Evolutionary conservation across 1,140 invertebrate genomes (phyloP).

Genomic region (Trichonephila clavata): DNA sequence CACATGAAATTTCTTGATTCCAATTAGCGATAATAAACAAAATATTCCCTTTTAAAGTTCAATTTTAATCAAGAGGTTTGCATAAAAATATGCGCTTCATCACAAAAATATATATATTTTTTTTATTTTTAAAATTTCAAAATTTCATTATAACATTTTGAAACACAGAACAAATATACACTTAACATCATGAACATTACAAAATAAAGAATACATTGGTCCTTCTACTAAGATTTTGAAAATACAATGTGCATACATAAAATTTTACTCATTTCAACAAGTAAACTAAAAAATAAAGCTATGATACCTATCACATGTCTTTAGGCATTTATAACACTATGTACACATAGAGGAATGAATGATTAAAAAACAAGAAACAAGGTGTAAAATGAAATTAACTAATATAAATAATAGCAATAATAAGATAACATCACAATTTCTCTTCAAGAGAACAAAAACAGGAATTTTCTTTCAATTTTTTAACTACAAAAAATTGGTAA

Average conservation of each 20-base stretch:
- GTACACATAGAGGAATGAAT: too few relatives aligned
- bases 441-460: too few relatives aligned
- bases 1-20: too few relatives aligned
- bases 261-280: neutral
- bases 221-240: neutral
- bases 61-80: neutral
- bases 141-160: too few relatives aligned
- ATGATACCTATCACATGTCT: constrained; percentile 21
- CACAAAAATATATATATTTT: neutral
- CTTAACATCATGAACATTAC: neutral
- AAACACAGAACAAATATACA: too few relatives aligned
- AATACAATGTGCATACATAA: neutral
- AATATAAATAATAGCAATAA: neutral
- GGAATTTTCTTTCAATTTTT: too few relatives aligned
- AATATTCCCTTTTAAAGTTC: neutral
- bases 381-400: neutral
- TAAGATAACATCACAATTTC: too few relatives aligned
- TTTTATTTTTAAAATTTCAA: neutral
- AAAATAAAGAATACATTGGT: neutral
- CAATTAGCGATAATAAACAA: too few relatives aligned
- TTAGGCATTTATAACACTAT: neutral
- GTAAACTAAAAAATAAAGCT: constrained; percentile 5
- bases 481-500: too few relatives aligned
- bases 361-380: neutral
- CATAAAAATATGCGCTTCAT: neutral